Evolutionary conservation across 2,113 vertebrate species (phyloP).

Genomic region (Oreochromis tanganicae): DNA sequence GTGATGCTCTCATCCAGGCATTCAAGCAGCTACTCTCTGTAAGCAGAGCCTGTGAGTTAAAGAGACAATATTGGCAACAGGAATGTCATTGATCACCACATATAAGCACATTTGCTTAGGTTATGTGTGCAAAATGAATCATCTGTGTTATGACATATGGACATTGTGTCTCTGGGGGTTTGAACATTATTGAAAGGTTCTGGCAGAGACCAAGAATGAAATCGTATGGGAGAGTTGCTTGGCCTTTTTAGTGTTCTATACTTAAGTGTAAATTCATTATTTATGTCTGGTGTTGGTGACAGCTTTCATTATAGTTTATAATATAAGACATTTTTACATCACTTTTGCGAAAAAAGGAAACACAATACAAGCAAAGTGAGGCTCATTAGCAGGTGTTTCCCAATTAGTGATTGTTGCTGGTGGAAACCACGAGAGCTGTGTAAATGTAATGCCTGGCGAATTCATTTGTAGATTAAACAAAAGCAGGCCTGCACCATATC

Average conservation of each 20-base stretch:
- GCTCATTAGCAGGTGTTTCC: not conserved
- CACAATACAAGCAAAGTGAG: not conserved
- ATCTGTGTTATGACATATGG: not conserved
- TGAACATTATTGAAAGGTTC: not conserved
- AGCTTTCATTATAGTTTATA: not conserved
- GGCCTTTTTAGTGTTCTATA: not conserved
- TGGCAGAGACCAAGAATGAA: not conserved
- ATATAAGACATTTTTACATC: not conserved
- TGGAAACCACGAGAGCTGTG: not conserved
- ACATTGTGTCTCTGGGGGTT: not conserved
- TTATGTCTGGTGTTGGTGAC: not conserved
- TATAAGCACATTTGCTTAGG: not conserved
- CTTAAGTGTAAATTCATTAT: not conserved
- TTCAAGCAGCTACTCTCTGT: not conserved
- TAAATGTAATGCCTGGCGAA: not conserved
- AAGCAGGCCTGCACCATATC: not conserved
- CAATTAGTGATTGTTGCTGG: not conserved
- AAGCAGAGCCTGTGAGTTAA: not conserved
- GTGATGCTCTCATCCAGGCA: not conserved
- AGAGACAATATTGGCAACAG: not conserved
- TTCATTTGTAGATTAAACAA: not conserved
- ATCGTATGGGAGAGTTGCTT: rapidly evolving
- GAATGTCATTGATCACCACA: not conserved
- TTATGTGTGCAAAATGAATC: not conserved
- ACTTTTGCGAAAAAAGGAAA: not conserved